These are phyloP conservation scores for Cremastinae sp. DNA, from an alignment of 2,888 invertebrate genomes.

Conservation along the genomic window DNA sequence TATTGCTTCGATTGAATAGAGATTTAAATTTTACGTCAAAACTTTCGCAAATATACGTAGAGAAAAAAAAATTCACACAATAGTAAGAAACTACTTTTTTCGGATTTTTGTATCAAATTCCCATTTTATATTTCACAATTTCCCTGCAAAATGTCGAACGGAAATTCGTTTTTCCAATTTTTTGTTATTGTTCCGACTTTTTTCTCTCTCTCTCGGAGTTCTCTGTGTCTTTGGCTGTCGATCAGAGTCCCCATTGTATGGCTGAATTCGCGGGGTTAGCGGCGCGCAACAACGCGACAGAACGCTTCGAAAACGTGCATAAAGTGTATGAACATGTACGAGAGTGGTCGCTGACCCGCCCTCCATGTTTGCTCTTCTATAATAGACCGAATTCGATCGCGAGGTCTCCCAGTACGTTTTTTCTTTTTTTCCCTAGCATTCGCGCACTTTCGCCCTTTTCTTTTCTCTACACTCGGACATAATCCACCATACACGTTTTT, in stretches of 20 bases:
- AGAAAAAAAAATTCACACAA: too few species aligned
- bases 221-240: background rate
- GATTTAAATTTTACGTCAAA: too few species aligned
- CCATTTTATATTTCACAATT: too few species aligned
- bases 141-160: too few species aligned
- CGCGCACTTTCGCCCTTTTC: slow-evolving; percentile 52
- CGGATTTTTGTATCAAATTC: too few species aligned
- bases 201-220: too few species aligned
- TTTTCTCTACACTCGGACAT: slow-evolving; percentile 7
- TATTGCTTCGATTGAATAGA: too few species aligned
- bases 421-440: slow-evolving; percentile 58
- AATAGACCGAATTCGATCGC: slow-evolving; percentile 79
- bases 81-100: too few species aligned
- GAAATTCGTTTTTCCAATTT: too few species aligned
- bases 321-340: slow-evolving; percentile 63
- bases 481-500: background rate
- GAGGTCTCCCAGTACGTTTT: slow-evolving; percentile 63
- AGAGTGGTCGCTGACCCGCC: slow-evolving; percentile 78
- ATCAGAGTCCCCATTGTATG: background rate
- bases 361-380: slow-evolving; percentile 74
- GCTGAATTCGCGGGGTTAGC: slow-evolving; percentile 43
- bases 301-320: slow-evolving; percentile 48
- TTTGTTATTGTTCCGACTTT: too few species aligned
- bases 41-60: too few species aligned
- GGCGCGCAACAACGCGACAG: slow-evolving; percentile 38